Base-by-base conservation (phyloP, 2,888 invertebrate genomes). In the Aricia artaxerxes region DNA sequence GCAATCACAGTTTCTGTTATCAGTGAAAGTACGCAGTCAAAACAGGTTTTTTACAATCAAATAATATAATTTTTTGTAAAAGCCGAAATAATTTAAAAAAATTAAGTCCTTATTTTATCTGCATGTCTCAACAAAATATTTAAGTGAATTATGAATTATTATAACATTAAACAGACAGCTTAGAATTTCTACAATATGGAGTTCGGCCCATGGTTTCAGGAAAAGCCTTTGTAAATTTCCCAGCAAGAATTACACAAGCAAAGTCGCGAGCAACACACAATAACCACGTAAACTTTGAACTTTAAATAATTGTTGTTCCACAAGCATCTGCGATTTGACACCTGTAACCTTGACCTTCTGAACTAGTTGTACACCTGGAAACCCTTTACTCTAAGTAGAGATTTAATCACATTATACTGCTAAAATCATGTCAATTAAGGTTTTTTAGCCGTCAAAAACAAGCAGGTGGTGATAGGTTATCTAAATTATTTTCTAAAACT, bases 311-410 rank as follows among this genome's bases (percentile, higher is more conserved):
- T 69, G 1, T 13, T 13, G 13, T 13, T 69, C 24, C 35, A 0
- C 35, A 38, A 38, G 13, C 76, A 57, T 76, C 76, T 76, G 76
- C 76, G 60, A 77, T 77, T 72, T 53, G 35, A 76, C 76, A 76
- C 76, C 76, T 76, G 76, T 57, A 53, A 76, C 76, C 76, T 76
- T 76, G 31, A 35, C 35, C 76, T 76, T 53, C 7, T 76, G 49
- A 76, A 57, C 76, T 53, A 31, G 76, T 76, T 76, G 1, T 40
- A 53, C 76, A 76, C 76, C 76, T 76, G 76, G 76, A 57, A 76
- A 76, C 76, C 76, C 76, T 76, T 76, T 76, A 75, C 75, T 75
- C 16, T 75, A 31, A 31, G 76, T 53, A 53, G 57, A 69, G 69
- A 69, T 69, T 69, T 69, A 35, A 64, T 64, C 9, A 11, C 69